Base-by-base conservation (phyloP, 1,140 invertebrate species). In the Callitettix versicolor region DNA sequence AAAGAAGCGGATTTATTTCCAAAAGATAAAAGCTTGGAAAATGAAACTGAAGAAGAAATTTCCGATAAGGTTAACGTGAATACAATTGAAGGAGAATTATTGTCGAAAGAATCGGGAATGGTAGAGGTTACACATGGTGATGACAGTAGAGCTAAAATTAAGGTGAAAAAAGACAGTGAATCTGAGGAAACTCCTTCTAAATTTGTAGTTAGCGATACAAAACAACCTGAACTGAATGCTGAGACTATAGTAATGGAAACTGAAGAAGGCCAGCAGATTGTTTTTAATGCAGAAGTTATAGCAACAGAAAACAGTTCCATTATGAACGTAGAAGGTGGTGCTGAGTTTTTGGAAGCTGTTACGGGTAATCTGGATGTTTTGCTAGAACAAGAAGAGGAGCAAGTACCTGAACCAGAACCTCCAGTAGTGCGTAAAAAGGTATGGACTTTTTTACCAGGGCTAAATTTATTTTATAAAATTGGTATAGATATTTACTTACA, bases 91-190 rank as follows among this genome's bases (percentile, higher is more conserved):
- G 26, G 9, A 9, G 26, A 30, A 30, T 3, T 4, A 58, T 34
- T 57, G 58, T 0, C 15, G 62, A 26, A 68, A 63, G 51, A 63
- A 62, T 53, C 61, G 58, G 33, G 41, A 67, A 7, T 51, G 67
- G 7, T 70, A 69, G 18, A 53, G 62, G 0, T 47, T 64, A 2
- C 48, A 3, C 48, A 51, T 51, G 65, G 58, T 24, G 53, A 53
- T 4, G 41, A 38, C 0, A 66, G 61, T 44, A 22, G 64, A 2
- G 62, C 65, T 6, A 64, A 63, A 49, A 42, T 2, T 18, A 44
- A 52, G 5, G 30, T 58, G 0, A 57, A 55, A 20, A 14, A 21
- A 2, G 42, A 40, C 0, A 20, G 26, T 9, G 26, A 30, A 3
- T 4, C 3, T 9, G 26, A 30, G 26, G 26, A 30, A 30, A 30